phyloP scores from a whole-genome alignment of 2,113 vertebrate genomes.

The Oryzias javanicus region DNA sequence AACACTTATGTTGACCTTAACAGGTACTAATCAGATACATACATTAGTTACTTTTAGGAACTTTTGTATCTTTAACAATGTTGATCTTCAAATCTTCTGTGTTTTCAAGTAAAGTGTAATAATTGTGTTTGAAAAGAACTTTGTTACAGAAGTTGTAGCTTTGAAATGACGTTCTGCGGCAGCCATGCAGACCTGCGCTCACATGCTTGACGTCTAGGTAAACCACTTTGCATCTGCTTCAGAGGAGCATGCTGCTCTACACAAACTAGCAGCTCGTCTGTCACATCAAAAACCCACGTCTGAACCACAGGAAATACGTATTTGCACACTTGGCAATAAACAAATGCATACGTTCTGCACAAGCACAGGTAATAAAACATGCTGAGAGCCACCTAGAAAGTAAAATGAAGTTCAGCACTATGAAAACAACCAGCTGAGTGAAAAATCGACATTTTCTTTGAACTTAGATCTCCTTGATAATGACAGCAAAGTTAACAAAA shows the following conservation, averaged over 20 bases:
- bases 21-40: too few relatives aligned
- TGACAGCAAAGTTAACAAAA: neutral
- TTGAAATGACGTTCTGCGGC: slow-evolving; percentile 20
- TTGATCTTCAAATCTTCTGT: too few relatives aligned
- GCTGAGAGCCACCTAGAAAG: neutral
- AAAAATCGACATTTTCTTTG: slow-evolving; percentile 16
- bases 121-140: neutral
- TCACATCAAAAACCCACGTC: slow-evolving; percentile 69
- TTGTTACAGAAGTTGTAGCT: slow-evolving; percentile 12
- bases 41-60: too few relatives aligned
- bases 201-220: slow-evolving; percentile 31
- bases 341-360: slow-evolving; percentile 5
- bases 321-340: slow-evolving; percentile 30
- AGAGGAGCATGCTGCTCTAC: slow-evolving; percentile 61
- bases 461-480: neutral
- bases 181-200: slow-evolving; percentile 26
- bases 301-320: slow-evolving; percentile 68
- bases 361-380: slow-evolving; percentile 50
- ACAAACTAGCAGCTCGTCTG: slow-evolving; percentile 58
- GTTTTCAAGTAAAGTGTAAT: too few relatives aligned
- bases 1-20: too few relatives aligned
- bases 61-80: too few relatives aligned
- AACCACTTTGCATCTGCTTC: slow-evolving; percentile 57
- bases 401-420: slow-evolving; percentile 32
- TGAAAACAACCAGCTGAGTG: slow-evolving; percentile 4